Conservation (phyloP, 1,140 invertebrate genomes). For the Venturia canescens region DNA sequence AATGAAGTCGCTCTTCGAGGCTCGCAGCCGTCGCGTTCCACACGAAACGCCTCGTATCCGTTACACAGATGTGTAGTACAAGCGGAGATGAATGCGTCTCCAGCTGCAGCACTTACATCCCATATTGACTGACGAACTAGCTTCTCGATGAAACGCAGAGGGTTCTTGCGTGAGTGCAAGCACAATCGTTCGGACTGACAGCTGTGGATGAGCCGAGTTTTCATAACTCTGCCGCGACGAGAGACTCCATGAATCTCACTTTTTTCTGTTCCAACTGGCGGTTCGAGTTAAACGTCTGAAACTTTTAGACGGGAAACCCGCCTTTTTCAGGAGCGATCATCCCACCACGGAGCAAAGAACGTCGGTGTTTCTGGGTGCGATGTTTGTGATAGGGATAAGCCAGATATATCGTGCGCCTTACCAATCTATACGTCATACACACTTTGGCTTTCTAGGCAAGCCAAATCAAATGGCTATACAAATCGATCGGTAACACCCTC, state of each 20-base stretch:
- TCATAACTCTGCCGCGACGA: conserved; percentile 6
- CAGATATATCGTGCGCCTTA: not conserved
- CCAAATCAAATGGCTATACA: conserved; percentile 46
- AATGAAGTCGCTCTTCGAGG: too few species aligned
- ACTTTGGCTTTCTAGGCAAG: conserved; percentile 30
- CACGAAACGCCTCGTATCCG: not conserved
- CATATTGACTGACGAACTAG: conserved; percentile 28
- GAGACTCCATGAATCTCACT: not conserved
- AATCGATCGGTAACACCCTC: conserved; percentile 52
- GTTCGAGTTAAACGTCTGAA: not conserved
- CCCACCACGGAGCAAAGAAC: not conserved
- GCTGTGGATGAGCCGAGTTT: conserved; percentile 26
- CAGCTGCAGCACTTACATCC: conserved; percentile 40
- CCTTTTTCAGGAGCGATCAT: not conserved
- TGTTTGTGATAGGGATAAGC: conserved; percentile 23
- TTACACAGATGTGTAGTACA: not conserved
- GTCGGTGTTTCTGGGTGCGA: not conserved
- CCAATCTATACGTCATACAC: conserved; percentile 1
- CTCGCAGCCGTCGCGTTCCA: not conserved
- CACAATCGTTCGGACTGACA: conserved; percentile 13
- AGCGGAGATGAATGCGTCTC: conserved; percentile 26
- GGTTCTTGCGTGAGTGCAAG: conserved; percentile 20
- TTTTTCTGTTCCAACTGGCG: conserved; percentile 22
- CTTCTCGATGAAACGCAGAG: not conserved
- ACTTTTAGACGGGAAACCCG: not conserved